Base-by-base conservation (phyloP, 1,140 invertebrate species). In the Colletes gigas region DNA sequence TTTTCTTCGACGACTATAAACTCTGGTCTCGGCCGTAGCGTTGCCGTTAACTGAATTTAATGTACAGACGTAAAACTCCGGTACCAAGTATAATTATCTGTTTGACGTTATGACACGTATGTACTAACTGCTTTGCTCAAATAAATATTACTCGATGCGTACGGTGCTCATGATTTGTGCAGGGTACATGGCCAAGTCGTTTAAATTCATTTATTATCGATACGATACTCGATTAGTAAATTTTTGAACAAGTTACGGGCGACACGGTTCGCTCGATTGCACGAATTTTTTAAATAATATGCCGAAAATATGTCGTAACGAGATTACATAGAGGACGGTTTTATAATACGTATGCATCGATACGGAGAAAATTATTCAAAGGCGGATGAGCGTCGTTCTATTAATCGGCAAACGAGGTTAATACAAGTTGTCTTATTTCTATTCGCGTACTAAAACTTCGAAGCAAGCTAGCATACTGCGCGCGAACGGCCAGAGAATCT, bases 361-460 rank as follows among this genome's bases (percentile, higher is more conserved):
- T 21, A 44, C 3, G 21, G 41, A 30, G 14, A 15, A 9, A 7
- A 4, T 63, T 52, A 39, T 39, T 21, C 15, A 7, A 54, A 4
- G 21, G 19, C 44, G 69, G 3, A 14, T 59, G n/a, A 65, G 7
- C 19, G 52, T n/a, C 12, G 47, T 44, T 72, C 41, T 50, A 41
- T 68, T 69, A 30, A 59, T 15, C 47, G 14, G 47, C 55, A 21
- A 83, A 70, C 12, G 50, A 72, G 62, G 47, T 21, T 67, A 73
- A 74, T 17, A n/a, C 54, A 30, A 76, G 71, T 84, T 81, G 39
- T 81, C 69, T 83, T 86, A 65, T 78, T 84, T 82, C 80, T 89
- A 85, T 88, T 85, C 81, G n/a, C 72, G 84, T 80, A 84, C 52
- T 60, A 60, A 83, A 83, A 83, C 81, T 69, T 65, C 78, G 74